A percentile compares a stretch with the other conserved stretches of the same genome.
Evolutionary conservation across 2,888 invertebrate genomes (phyloP).

Genomic region (Druceiella hillmani): DNA sequence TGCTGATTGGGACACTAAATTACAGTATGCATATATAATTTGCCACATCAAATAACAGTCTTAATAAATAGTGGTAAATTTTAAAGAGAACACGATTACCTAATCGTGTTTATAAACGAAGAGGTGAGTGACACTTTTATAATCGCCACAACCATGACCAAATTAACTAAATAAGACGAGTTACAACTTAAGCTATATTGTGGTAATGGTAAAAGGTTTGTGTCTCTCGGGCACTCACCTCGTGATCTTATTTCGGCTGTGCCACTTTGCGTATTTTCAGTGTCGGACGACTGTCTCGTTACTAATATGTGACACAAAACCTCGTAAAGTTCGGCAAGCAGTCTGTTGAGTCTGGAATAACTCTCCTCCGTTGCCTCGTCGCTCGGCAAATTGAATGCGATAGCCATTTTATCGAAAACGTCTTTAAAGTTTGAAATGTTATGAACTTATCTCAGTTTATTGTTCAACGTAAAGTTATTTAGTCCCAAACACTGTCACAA

Average conservation of each 20-base stretch:
- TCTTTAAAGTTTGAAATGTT: no score
- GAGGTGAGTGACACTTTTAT: constrained; percentile 49
- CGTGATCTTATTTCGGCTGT: no score
- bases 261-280: no score
- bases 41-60: no score
- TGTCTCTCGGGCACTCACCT: constrained; percentile 51
- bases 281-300: constrained; percentile 46
- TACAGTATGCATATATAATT: no score
- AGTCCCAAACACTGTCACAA: no score
- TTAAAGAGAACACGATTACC: no score
- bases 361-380: constrained; percentile 53
- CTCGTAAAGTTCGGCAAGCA: constrained; percentile 51
- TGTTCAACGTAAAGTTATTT: no score
- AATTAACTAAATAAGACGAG: constrained; percentile 53
- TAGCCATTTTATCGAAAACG: no score
- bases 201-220: constrained; percentile 36
- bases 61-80: no score
- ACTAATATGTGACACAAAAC: constrained; percentile 53
- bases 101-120: constrained; percentile 50
- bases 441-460: no score
- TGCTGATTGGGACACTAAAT: no score
- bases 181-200: constrained; percentile 54
- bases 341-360: constrained; percentile 53
- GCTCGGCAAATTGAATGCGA: constrained; percentile 53
- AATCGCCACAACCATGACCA: constrained; percentile 50